phyloP scores from a whole-genome alignment of 37 sponge, comb jelly and placozoan genomes.

The Ephydatia muelleri region DNA sequence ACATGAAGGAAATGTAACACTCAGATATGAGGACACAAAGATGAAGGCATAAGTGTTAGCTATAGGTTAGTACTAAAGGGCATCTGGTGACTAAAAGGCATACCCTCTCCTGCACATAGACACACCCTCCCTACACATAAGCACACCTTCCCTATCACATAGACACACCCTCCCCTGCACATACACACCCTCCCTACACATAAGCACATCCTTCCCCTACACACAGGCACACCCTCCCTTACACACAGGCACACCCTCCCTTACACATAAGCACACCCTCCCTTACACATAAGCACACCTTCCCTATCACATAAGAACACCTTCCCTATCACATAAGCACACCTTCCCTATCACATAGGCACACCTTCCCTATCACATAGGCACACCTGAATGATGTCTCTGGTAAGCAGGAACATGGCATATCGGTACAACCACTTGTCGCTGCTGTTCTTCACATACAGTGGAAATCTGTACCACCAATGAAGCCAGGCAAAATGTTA shows the following conservation, averaged over 20 bases:
- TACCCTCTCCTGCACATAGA: too few species aligned
- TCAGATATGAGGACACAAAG: too few species aligned
- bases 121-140: too few species aligned
- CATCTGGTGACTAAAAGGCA: too few species aligned
- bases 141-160: not conserved
- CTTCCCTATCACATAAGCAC: not conserved
- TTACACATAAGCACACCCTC: not conserved
- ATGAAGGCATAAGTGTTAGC: too few species aligned
- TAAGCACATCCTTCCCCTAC: not conserved
- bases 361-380: not conserved
- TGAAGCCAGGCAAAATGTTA: too few species aligned
- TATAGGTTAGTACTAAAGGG: too few species aligned
- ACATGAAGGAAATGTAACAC: not conserved
- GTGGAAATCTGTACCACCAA: slow-evolving; percentile 45
- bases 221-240: not conserved
- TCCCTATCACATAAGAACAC: not conserved
- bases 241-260: not conserved
- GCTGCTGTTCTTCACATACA: slow-evolving; percentile 44
- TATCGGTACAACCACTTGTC: slow-evolving; percentile 52
- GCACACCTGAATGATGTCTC: slow-evolving; percentile 57
- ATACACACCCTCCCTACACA: not conserved
- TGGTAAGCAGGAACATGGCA: slow-evolving; percentile 52
- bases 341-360: not conserved
- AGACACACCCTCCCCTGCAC: not conserved
- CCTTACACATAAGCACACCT: not conserved